These are phyloP conservation scores for Cairina moschata DNA, from an alignment of 2,113 vertebrate genomes.

Conservation along the genomic window DNA sequence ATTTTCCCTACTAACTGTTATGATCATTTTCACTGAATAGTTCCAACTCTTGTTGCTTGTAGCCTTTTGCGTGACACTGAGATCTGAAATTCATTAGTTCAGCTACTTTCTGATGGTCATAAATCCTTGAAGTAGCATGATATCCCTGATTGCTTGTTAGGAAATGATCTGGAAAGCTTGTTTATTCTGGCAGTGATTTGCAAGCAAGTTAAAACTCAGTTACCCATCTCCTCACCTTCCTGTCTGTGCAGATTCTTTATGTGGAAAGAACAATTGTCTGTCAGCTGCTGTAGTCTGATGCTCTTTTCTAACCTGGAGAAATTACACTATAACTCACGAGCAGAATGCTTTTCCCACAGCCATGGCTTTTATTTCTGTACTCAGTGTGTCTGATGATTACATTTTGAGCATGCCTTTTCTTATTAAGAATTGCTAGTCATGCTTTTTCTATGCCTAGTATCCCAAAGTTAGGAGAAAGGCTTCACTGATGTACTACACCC, in stretches of 20 bases:
- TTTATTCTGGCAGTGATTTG: constrained; percentile 25
- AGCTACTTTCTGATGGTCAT: neutral
- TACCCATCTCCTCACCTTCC: constrained; percentile 27
- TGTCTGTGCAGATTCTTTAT: constrained; percentile 63
- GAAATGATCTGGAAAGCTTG: constrained; percentile 21
- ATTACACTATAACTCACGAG: neutral
- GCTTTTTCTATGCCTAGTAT: constrained; percentile 1
- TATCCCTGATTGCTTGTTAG: neutral
- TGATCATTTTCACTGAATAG: neutral
- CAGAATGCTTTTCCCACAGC: constrained; percentile 21
- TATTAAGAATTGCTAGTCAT: constrained; percentile 11
- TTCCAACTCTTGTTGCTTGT: neutral
- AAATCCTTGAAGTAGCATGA: neutral
- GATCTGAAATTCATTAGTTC: neutral
- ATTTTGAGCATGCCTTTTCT: constrained; percentile 3
- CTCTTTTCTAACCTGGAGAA: constrained; percentile 35
- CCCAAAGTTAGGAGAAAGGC: neutral
- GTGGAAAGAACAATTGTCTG: constrained; percentile 16
- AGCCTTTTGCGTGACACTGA: neutral
- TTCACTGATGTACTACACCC: constrained; percentile 9
- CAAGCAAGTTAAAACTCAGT: constrained; percentile 40
- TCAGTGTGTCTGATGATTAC: neutral
- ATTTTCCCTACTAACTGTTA: neutral
- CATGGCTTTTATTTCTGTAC: neutral
- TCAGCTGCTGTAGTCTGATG: neutral